Evolutionary conservation across 2,888 invertebrate genomes (phyloP).

Genomic region (Clivina fossor): DNA sequence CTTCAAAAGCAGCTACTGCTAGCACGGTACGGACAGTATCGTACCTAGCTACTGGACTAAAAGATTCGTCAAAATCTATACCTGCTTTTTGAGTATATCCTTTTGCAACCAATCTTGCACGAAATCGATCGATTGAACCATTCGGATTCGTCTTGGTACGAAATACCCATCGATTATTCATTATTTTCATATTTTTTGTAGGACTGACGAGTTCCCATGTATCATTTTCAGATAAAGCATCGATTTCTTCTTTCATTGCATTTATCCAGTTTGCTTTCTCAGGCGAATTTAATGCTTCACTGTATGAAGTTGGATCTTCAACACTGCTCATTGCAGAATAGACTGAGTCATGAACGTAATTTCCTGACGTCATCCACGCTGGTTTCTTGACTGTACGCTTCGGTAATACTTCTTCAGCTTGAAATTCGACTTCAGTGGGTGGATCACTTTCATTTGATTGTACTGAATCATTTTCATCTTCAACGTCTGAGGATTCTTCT

Average conservation of each 20-base stretch:
- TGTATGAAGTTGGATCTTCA: no score
- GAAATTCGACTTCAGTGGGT: no score
- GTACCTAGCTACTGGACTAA: constrained; percentile 36
- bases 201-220: constrained; percentile 39
- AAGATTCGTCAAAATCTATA: constrained; percentile 38
- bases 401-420: no score
- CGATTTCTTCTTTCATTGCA: constrained; percentile 37
- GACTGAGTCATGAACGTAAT: no score
- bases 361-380: no score
- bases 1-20: constrained; percentile 28
- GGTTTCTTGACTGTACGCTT: no score
- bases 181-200: constrained; percentile 28
- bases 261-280: constrained; percentile 35
- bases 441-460: no score
- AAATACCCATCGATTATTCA: background rate
- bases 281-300: no score
- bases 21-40: constrained; percentile 27
- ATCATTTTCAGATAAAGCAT: constrained; percentile 37
- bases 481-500: no score
- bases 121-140: constrained; percentile 35
- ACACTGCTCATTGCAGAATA: no score
- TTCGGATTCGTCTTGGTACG: constrained; percentile 18
- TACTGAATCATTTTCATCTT: no score
- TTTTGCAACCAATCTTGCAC: constrained; percentile 37
- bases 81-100: constrained; percentile 38